A percentile compares a stretch with the other conserved stretches of the same genome.
Conservation (phyloP, 2,113 vertebrate genomes). For the Ranitomeya imitator region DNA sequence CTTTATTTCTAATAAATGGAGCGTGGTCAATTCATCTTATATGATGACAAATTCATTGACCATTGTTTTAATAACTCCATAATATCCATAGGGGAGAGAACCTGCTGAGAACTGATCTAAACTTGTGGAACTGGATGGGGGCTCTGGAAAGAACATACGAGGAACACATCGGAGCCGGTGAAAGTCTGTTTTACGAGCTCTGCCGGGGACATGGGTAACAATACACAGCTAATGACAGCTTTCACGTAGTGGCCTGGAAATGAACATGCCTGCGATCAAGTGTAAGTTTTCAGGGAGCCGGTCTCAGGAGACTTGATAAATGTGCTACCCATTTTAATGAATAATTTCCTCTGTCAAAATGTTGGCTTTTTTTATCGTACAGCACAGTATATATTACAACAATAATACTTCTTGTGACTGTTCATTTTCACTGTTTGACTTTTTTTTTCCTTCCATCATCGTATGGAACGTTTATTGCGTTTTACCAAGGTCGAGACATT, state of each 20-base stretch:
- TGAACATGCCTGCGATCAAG: conserved; percentile 17
- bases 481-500: conserved; percentile 35
- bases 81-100: not conserved
- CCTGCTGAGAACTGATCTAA: conserved; percentile 10
- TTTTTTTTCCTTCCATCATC: conserved; percentile 28
- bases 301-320: conserved; percentile 33
- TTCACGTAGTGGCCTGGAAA: conserved; percentile 34
- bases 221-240: conserved; percentile 36
- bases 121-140: not conserved
- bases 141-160: not conserved
- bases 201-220: conserved; percentile 13
- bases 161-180: not conserved
- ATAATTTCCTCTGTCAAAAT: conserved; percentile 53
- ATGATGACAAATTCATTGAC: conserved; percentile 21
- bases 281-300: conserved; percentile 1
- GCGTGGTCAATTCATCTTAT: conserved; percentile 29
- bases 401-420: conserved; percentile 36
- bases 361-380: not conserved
- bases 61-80: conserved; percentile 30
- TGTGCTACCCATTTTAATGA: conserved; percentile 48
- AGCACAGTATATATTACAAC: conserved; percentile 51
- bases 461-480: not conserved
- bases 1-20: conserved; percentile 28
- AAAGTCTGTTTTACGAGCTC: conserved; percentile 23
- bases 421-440: conserved; percentile 40